Evolutionary conservation across 2,888 invertebrate genomes (phyloP).

Genomic region (Lydus trimaculatus): DNA sequence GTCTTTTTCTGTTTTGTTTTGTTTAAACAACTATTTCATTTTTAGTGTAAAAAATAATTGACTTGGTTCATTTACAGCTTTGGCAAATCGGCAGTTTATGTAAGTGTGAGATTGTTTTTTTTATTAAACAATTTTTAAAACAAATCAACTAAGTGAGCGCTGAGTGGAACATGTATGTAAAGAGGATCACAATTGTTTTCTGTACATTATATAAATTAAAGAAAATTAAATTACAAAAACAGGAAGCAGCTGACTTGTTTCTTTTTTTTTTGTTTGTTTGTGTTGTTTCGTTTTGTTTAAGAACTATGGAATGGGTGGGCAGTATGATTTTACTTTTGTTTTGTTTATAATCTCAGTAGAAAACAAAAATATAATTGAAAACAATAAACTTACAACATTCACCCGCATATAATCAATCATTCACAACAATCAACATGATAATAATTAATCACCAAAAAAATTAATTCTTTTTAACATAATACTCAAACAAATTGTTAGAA

Average conservation of each 20-base stretch:
- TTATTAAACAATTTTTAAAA: slow-evolving; percentile 21
- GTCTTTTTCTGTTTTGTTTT: neutral
- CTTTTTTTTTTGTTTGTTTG: neutral
- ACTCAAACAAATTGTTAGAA: neutral
- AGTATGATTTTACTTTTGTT: slow-evolving; percentile 33
- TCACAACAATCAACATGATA: slow-evolving; percentile 1
- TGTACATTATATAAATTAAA: slow-evolving; percentile 15
- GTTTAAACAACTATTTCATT: slow-evolving; percentile 21
- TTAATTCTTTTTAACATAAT: neutral
- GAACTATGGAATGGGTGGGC: slow-evolving; percentile 52
- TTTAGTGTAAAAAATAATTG: slow-evolving; percentile 34
- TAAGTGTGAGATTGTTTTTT: neutral
- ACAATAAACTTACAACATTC: slow-evolving; percentile 1
- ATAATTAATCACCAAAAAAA: neutral
- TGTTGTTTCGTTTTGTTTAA: slow-evolving; percentile 23
- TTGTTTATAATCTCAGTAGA: neutral
- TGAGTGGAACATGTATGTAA: slow-evolving; percentile 26
- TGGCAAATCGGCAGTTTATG: slow-evolving; percentile 38
- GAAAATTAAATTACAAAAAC: neutral
- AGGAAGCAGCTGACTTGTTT: slow-evolving; percentile 24
- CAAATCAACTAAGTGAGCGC: slow-evolving; percentile 30
- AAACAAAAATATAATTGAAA: too few relatives aligned
- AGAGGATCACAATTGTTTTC: slow-evolving; percentile 39
- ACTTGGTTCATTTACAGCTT: slow-evolving; percentile 26
- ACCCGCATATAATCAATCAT: neutral